Base-by-base conservation (phyloP, 2,888 invertebrate genomes). In the Chymomyza amoena region DNA sequence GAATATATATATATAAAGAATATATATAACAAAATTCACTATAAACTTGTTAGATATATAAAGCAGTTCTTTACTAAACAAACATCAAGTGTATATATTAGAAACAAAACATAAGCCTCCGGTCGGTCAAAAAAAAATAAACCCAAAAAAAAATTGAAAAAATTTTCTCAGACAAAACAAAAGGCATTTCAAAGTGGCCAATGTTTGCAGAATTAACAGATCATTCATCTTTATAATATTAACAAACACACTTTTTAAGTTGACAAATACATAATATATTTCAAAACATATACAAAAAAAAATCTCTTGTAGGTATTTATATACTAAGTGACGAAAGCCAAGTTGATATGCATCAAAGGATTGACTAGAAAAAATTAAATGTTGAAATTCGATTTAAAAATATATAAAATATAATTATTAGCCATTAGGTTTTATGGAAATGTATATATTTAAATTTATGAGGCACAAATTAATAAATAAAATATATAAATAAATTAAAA, bases 131-230 rank as follows among this genome's bases (percentile, higher is more conserved):
- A 13, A 13, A 45, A 45, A 13, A 45, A 32, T 1, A 45, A 45
- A 6, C 10, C 39, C n/a, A n/a, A 13, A 13, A 4, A 45, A 45
- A 45, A 45, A 13, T 13, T 45, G 13, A 36, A 36, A 36, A 7
- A 36, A 36, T 7, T 67, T 62, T 16, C 9, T 18, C 32, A 57
- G 57, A 16, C 45, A 70, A 73, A 59, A 66, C 70, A 72, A 70
- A 60, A 66, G 15, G 25, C 25, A 57, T 18, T 15, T 25, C 57
- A 45, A 18, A 20, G 57, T 57, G 20, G 70, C 68, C 72, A 57
- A 66, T 75, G 83, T 78, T 68, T 83, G 69, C 63, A 73, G 77
- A 68, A 82, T 85, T 87, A 73, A 66, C 70, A 50, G 75, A 78
- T 83, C 81, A 88, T 83, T 81, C 75, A 83, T 83, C 84, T 67